A percentile compares a stretch with the other conserved stretches of the same genome.
These are phyloP conservation scores for Paedocypris micromegethes DNA, from an alignment of 2,797 vertebrate genomes.

Conservation along the genomic window DNA sequence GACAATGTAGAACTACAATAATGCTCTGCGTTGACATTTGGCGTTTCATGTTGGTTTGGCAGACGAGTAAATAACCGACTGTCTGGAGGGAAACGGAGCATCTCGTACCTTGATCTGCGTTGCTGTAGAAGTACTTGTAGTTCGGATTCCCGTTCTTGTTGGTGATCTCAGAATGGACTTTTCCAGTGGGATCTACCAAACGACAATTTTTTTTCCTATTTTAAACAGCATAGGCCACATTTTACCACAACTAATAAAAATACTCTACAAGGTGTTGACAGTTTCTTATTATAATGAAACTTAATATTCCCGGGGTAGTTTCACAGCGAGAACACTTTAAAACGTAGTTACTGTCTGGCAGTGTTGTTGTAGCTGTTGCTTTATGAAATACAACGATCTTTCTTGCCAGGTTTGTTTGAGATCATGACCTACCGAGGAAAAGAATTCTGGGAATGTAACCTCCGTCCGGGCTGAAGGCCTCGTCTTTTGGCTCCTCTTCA, in stretches of 20 bases:
- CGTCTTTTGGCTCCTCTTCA: conserved; percentile 94
- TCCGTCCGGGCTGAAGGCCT: conserved; percentile 88
- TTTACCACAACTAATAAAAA: too few species aligned
- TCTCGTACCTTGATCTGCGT: conserved; percentile 84
- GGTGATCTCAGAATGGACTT: conserved; percentile 88
- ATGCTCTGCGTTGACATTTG: too few species aligned
- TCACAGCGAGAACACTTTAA: too few species aligned
- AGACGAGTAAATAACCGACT: too few species aligned
- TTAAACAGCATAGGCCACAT: too few species aligned
- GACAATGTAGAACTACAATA: too few species aligned
- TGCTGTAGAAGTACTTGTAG: conserved; percentile 98
- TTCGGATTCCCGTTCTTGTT: conserved; percentile 92
- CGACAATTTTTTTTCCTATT: neutral
- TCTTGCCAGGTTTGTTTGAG: neutral
- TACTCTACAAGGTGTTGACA: too few species aligned
- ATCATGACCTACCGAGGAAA: conserved; percentile 80
- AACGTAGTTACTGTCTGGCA: too few species aligned
- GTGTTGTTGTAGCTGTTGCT: neutral
- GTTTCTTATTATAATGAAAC: too few species aligned
- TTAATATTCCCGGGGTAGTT: too few species aligned
- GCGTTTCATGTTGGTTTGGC: too few species aligned
- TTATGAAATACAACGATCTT: neutral
- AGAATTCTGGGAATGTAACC: conserved; percentile 97
- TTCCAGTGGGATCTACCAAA: conserved; percentile 82
- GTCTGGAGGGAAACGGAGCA: too few species aligned